Base-by-base conservation (phyloP, 2,888 invertebrate genomes). In the Trichogramma dendrolimi region DNA sequence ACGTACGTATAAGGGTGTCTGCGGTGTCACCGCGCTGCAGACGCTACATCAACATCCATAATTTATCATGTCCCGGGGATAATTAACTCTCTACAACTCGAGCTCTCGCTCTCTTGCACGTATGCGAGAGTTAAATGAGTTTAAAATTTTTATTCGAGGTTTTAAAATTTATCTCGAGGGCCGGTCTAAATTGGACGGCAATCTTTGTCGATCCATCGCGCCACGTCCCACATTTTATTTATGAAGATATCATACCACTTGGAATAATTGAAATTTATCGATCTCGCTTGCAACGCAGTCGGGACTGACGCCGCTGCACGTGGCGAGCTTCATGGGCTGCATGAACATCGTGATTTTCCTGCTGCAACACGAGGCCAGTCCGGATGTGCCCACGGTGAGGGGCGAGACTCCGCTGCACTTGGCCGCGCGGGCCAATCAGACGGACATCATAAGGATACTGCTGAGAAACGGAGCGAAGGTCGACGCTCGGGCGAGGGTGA, bases 311-410 rank as follows among this genome's bases (percentile, higher is more conserved):
- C 96, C 97, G 0, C 85, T 99, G 40, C 98, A 99, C 82, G 98
- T 98, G 65, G 96, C 97, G 6, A 91, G 96, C 71, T 98, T 99
- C 83, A 98, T 99, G 97, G 98, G 98, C 63, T 96, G 96, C 80
- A 95, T 97, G 94, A 96, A 97, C 82, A 97, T 99, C 75, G 97
- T 97, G 67, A 91, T 98, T 73, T 96, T 92, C 81, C 83, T 99
- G 76, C 85, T 98, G 66, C 93, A 94, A 81, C 90, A 96, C 72
- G 94, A 95, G 67, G 96, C 96, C 27, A 90, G 89, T 74, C 92
- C 95, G 1, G 96, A 98, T 82, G 90, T 93, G 60, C 91, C 94
- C 64, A 99, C 98, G 1, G 93, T 98, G 38, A 84, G 98, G 27
- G 97, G 96, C 0, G 98, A 99, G 82, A 97, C 97, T 0, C 95